Conservation (phyloP, 2,888 invertebrate species). For the Entomobrya multifasciata region DNA sequence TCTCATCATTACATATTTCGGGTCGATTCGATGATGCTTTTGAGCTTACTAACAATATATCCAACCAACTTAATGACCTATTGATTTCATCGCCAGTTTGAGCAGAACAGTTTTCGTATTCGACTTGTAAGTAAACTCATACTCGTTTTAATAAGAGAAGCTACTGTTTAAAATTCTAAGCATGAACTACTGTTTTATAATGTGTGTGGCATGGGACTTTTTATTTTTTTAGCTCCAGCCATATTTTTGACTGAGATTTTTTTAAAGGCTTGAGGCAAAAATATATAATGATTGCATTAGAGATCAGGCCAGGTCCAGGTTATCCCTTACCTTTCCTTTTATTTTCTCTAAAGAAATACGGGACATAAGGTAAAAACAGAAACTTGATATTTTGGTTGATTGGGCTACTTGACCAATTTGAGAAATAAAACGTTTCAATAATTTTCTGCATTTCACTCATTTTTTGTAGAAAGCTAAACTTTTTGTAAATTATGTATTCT, state of each 20-base stretch:
- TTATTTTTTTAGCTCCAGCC: constrained; percentile 10
- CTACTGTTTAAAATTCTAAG: constrained; percentile 61
- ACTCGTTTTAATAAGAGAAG: not conserved
- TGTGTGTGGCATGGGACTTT: not conserved
- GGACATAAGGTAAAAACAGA: constrained; percentile 9
- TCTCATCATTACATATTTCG: constrained; percentile 40
- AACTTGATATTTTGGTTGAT: not conserved
- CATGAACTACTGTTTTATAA: too few species aligned
- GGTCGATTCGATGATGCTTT: too few species aligned
- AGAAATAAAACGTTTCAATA: not conserved
- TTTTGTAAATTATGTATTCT: constrained; percentile 41
- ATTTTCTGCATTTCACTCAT: constrained; percentile 40
- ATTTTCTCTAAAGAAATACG: constrained; percentile 10
- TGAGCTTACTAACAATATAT: too few species aligned
- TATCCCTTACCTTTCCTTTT: not conserved
- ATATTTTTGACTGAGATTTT: constrained; percentile 44
- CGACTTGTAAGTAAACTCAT: not conserved
- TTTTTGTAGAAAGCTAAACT: not conserved
- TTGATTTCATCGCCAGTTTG: constrained; percentile 1
- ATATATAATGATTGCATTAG: not conserved
- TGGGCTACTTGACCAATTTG: constrained; percentile 3
- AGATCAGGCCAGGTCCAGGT: constrained; percentile 24
- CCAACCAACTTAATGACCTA: not conserved
- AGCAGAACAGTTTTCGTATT: not conserved
- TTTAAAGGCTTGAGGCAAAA: constrained; percentile 50